A percentile compares a stretch with the other conserved stretches of the same genome.
These are phyloP conservation scores for Holacanthus passer DNA, from an alignment of 2,113 vertebrate species.

Conservation along the genomic window DNA sequence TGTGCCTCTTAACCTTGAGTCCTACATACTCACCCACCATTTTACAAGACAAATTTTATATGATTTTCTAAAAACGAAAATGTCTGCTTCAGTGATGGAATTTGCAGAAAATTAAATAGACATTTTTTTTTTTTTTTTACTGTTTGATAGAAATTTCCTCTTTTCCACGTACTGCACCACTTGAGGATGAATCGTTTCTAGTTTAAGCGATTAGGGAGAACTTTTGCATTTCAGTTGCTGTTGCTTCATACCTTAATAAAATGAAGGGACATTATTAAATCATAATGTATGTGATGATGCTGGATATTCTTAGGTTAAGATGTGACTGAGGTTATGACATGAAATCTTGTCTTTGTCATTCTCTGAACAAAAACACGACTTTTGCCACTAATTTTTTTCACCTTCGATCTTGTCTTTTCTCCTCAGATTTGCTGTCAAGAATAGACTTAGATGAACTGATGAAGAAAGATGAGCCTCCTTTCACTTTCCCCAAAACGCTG, in stretches of 20 bases:
- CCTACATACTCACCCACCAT: not conserved
- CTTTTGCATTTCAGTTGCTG: not conserved
- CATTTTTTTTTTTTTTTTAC: not conserved
- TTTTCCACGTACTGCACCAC: not conserved
- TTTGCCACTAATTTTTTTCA: not conserved
- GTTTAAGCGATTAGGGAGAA: not conserved
- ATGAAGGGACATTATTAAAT: not conserved
- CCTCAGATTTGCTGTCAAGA: conserved; percentile 94
- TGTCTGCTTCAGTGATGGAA: not conserved
- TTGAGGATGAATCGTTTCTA: conserved; percentile 24
- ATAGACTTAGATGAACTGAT: conserved; percentile 98
- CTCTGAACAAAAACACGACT: not conserved
- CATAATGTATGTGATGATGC: not conserved
- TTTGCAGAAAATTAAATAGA: conserved; percentile 4
- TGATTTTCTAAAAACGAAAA: not conserved
- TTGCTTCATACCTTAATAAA: not conserved
- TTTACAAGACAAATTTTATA: not conserved
- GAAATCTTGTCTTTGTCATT: not conserved
- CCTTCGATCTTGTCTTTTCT: conserved; percentile 1
- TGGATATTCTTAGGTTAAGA: not conserved
- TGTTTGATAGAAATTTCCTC: conserved; percentile 16
- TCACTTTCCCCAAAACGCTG: conserved; percentile 95
- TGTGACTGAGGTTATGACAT: not conserved
- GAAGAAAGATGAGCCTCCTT: conserved; percentile 98
- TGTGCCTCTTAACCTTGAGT: conserved; percentile 27